phyloP scores from a whole-genome alignment of 2,113 vertebrate genomes.

The Haplochromis vanheusdeni region DNA sequence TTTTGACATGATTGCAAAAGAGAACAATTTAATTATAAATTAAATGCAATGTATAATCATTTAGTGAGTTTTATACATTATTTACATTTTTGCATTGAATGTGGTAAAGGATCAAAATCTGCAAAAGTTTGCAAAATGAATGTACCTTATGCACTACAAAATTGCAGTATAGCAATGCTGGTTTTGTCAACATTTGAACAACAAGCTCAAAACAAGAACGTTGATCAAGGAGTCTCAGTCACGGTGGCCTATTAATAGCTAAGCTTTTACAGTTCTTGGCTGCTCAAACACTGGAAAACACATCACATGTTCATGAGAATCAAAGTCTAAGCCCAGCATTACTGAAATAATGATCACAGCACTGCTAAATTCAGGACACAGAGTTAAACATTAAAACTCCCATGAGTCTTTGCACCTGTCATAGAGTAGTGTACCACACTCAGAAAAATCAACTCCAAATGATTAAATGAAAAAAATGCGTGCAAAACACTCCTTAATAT shows the following conservation, averaged over 20 bases:
- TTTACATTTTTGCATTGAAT: not conserved
- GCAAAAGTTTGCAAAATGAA: not conserved
- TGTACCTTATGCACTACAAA: no score
- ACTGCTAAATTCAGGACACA: not conserved
- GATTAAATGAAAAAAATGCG: not conserved
- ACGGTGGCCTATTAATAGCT: not conserved
- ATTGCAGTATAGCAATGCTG: not conserved
- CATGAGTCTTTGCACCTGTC: not conserved
- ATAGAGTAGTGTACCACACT: not conserved
- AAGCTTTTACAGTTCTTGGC: not conserved
- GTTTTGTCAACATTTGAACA: not conserved
- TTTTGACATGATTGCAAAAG: not conserved
- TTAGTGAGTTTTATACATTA: not conserved
- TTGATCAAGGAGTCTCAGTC: not conserved
- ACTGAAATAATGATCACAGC: not conserved
- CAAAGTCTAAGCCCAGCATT: not conserved
- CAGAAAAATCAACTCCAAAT: not conserved
- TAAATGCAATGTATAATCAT: not conserved
- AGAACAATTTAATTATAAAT: not conserved
- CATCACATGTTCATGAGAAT: not conserved
- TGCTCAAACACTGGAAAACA: not conserved
- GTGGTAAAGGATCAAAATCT: not conserved
- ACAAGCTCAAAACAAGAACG: not conserved
- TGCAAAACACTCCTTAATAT: not conserved
- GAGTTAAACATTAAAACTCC: not conserved